Evolutionary conservation across 2,113 vertebrate genomes (phyloP), one percentile per base, ranked within the genome.

Genomic region (Pao palembangensis): DNA sequence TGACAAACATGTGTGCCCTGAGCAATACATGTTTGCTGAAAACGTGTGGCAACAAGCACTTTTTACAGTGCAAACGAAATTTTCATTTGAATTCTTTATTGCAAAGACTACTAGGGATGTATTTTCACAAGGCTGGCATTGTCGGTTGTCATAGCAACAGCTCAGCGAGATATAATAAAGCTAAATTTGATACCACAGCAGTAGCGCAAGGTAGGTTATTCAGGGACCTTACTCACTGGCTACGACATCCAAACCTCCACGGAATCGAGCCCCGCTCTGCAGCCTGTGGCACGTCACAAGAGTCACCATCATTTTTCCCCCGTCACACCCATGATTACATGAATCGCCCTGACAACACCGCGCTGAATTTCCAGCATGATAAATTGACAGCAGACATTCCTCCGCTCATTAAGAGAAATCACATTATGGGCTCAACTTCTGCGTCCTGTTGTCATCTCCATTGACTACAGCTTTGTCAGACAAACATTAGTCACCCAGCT

Each of bases 161-260:
- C 65, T 71, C 78, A 77, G 73, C 76, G 8, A 72, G 79, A 74
- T 59, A 54, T 74, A 73, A 85, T 82, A 80, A 86, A 81, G 73
- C 81, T 86, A 56, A 78, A 84, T 86, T 75, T 85, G 81, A 87
- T 84, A 82, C 76, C 77, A 51, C 82, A 68, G 81, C 82, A 73
- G 75, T 76, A 64, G 73, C 47, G 55, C 58, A 48, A 46, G 47
- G 61, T 23, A 57, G 80, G 83, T 81, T 85, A 75, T 81, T 86
- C 78, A 80, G 55, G 62, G 60, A 75, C 70, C 60, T 38, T 38
- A 12, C 34, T 11, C 34, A 8, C 34, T 12, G 19, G 16, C 59
- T 56, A 62, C 79, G 74, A 59, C 46, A 73, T 49, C 57, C 59
- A 50, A 64, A 64, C 58, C 64, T 50, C 56, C 48, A 23, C 61